Evolutionary conservation across 2,888 invertebrate genomes (phyloP).

Genomic region (Norana najaformis): DNA sequence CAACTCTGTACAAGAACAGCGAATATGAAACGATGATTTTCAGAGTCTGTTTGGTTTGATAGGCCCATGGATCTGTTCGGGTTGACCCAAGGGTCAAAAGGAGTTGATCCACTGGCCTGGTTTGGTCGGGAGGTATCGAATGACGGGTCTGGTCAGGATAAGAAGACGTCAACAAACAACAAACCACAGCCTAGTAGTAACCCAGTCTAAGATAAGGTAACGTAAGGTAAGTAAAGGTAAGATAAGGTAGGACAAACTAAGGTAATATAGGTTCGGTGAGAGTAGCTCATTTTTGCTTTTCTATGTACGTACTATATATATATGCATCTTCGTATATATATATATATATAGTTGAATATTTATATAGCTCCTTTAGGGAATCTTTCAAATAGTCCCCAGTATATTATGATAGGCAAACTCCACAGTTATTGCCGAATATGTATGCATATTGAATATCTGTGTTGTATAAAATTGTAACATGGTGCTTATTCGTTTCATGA

Average conservation of each 20-base stretch:
- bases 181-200: not conserved
- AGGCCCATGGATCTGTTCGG: not conserved
- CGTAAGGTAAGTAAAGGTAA: not conserved
- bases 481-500: not conserved
- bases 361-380: not conserved
- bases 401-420: too few species aligned
- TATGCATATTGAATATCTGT: not conserved
- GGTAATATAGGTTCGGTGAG: not conserved
- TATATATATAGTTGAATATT: not conserved
- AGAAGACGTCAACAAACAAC: not conserved
- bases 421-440: not conserved
- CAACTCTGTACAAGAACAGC: not conserved
- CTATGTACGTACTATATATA: too few species aligned
- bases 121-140: too few species aligned
- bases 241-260: not conserved
- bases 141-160: not conserved
- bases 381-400: not conserved
- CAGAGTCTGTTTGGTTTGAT: too few species aligned
- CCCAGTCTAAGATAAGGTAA: too few species aligned
- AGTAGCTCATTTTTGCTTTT: too few species aligned
- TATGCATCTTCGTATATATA: too few species aligned
- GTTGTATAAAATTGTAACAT: not conserved
- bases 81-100: not conserved
- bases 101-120: too few species aligned
- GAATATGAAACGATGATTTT: not conserved